These are phyloP conservation scores for Diuraphis noxia DNA, from an alignment of 1,140 invertebrate genomes.

Conservation along the genomic window DNA sequence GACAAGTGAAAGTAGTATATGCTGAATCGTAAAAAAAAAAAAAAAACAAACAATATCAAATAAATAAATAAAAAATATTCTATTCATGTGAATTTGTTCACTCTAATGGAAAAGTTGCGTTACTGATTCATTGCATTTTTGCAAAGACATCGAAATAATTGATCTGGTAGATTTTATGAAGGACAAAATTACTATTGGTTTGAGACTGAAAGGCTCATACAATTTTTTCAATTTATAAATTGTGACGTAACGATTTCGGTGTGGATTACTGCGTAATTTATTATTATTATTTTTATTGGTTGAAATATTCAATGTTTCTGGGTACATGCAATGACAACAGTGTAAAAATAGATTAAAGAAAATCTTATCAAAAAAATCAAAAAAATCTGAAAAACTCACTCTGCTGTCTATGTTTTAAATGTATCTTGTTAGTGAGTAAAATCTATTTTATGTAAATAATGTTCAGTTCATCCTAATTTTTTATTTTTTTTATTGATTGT, in stretches of 20 bases:
- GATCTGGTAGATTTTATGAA: neutral
- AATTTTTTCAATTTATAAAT: neutral
- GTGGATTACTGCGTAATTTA: neutral
- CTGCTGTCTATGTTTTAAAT: neutral
- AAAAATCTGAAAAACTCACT: neutral
- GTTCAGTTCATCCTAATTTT: too few species aligned
- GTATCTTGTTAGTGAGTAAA: neutral
- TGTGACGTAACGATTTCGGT: neutral
- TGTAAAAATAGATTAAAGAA: neutral
- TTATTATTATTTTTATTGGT: neutral
- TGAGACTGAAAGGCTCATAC: neutral
- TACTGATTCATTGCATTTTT: neutral
- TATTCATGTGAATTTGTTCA: slow-evolving; percentile 23
- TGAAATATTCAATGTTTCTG: neutral
- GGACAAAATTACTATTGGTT: neutral
- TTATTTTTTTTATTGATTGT: too few species aligned
- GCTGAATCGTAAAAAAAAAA: neutral
- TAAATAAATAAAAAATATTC: slow-evolving; percentile 16
- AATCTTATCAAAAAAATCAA: neutral
- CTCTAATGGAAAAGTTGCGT: neutral
- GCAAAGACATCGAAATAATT: neutral
- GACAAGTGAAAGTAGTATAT: neutral
- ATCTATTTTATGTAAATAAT: too few species aligned
- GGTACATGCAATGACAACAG: neutral
- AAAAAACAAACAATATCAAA: neutral